Percentiles rank a stretch among this genome's conserved stretches.
Conservation (phyloP, 1,140 invertebrate species). For the Agrilus planipennis region DNA sequence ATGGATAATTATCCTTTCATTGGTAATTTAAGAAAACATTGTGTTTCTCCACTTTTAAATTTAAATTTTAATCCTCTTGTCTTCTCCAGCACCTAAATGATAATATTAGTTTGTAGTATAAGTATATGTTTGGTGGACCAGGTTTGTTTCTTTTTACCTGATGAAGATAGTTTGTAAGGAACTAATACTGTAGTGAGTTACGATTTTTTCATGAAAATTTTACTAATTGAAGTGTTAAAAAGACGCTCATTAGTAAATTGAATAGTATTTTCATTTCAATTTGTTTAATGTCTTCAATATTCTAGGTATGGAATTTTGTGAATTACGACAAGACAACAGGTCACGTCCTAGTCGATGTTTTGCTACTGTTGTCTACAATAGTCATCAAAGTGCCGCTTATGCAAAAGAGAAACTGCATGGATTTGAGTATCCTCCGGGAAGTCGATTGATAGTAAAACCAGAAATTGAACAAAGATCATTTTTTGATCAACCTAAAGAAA, state of each 20-base stretch:
- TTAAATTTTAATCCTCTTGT: too few relatives aligned
- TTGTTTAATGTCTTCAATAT: constrained; percentile 4
- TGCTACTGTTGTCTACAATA: constrained; percentile 59
- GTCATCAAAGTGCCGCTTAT: constrained; percentile 63
- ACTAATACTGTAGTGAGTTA: too few relatives aligned
- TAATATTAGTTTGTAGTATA: too few relatives aligned
- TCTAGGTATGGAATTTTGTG: constrained; percentile 56
- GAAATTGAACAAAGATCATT: constrained; percentile 33
- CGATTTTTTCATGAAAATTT: too few relatives aligned
- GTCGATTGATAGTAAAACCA: constrained; percentile 64
- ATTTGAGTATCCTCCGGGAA: constrained; percentile 78
- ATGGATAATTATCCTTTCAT: too few relatives aligned
- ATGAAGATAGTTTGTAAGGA: too few relatives aligned
- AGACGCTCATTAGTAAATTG: neutral
- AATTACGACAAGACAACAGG: constrained; percentile 48
- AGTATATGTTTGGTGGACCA: too few relatives aligned
- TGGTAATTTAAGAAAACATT: too few relatives aligned
- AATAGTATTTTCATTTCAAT: constrained; percentile 3
- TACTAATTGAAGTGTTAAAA: too few relatives aligned
- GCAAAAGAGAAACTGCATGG: constrained; percentile 73
- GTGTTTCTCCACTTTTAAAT: too few relatives aligned
- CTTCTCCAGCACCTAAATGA: too few relatives aligned
- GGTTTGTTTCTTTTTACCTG: too few relatives aligned
- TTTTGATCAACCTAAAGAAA: constrained; percentile 3
- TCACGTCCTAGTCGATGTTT: constrained; percentile 37